Evolutionary conservation across 2,888 invertebrate genomes (phyloP).

Genomic region (Bombylius discolor): DNA sequence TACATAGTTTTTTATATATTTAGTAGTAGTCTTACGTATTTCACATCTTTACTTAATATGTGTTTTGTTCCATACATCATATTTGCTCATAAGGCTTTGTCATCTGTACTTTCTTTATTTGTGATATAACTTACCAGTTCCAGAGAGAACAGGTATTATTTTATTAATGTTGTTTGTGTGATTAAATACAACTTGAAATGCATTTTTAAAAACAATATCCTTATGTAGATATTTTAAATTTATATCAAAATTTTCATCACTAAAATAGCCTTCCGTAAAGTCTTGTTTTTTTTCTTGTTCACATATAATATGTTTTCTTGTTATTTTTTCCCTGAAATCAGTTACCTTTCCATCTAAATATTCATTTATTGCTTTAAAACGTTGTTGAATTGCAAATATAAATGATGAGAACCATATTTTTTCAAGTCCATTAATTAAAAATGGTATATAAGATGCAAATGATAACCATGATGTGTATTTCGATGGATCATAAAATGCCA

Average conservation of each 20-base stretch:
- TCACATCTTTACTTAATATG: too few species aligned
- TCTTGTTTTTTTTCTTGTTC: too few species aligned
- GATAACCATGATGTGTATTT: constrained; percentile 25
- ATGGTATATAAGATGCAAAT: constrained; percentile 29
- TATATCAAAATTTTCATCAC: background rate
- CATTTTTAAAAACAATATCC: background rate
- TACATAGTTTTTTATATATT: too few species aligned
- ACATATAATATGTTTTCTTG: too few species aligned
- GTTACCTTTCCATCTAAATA: constrained; percentile 14
- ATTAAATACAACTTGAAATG: background rate
- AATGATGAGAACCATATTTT: constrained; percentile 34
- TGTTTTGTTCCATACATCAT: too few species aligned
- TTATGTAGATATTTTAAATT: background rate
- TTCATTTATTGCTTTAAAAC: constrained; percentile 27
- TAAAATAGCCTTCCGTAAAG: background rate
- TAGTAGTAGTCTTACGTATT: too few species aligned
- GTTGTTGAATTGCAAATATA: constrained; percentile 26
- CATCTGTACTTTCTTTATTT: constrained; percentile 21
- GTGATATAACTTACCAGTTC: constrained; percentile 11
- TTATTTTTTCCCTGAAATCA: too few species aligned
- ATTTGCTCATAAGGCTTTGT: too few species aligned
- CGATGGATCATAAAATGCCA: constrained; percentile 24
- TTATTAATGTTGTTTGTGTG: background rate
- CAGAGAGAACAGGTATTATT: background rate
- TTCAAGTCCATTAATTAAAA: constrained; percentile 29